These are phyloP conservation scores for Typhlomys cinereus DNA, from an alignment of 2,113 vertebrate genomes.

Conservation along the genomic window DNA sequence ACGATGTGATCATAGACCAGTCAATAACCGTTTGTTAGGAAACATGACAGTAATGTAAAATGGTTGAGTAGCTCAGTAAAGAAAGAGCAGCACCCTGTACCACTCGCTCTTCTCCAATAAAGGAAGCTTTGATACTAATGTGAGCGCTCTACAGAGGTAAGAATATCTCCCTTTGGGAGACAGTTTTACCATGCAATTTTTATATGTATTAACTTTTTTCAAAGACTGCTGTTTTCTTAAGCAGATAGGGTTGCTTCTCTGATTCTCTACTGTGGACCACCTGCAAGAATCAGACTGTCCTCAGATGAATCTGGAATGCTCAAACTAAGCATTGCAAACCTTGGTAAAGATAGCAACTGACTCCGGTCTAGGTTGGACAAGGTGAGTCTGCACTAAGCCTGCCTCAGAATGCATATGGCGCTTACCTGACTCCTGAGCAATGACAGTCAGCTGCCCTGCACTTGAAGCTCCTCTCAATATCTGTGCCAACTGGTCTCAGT, in stretches of 20 bases:
- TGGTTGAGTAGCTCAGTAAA: neutral
- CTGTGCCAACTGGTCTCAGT: too few species aligned
- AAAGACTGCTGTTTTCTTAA: neutral
- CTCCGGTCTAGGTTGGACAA: neutral
- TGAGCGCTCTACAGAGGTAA: neutral
- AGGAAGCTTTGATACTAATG: neutral
- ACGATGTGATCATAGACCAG: neutral
- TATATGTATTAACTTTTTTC: neutral
- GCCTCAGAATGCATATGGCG: neutral
- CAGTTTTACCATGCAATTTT: neutral
- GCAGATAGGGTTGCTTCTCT: neutral
- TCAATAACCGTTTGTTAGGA: conserved; percentile 33
- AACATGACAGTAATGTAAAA: neutral
- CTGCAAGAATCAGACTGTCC: neutral
- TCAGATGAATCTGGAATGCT: neutral
- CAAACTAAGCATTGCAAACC: neutral
- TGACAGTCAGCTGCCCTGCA: neutral
- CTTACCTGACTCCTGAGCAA: neutral
- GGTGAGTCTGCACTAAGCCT: neutral
- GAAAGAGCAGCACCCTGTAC: neutral
- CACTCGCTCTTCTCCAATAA: neutral
- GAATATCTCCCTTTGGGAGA: neutral
- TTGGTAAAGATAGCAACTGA: neutral
- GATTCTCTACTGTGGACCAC: neutral
- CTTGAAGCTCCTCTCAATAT: conserved; percentile 21